Percentiles rank a stretch among this genome's conserved stretches.
Evolutionary conservation across 2,888 invertebrate species (phyloP).

Genomic region (Chymomyza amoena): DNA sequence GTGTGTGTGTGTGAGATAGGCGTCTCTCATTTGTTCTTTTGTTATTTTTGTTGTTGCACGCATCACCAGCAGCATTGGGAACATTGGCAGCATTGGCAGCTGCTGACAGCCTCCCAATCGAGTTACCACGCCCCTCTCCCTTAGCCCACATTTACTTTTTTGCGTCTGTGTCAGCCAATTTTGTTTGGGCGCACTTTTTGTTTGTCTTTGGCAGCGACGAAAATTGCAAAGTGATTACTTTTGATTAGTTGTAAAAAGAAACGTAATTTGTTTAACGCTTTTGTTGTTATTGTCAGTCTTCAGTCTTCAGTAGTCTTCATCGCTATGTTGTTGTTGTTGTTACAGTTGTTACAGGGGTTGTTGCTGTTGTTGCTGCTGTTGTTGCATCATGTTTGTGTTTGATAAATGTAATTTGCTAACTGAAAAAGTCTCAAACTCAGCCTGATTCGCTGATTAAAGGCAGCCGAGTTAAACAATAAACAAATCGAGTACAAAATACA

Average conservation of each 20-base stretch:
- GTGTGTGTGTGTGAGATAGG: conserved; percentile 63
- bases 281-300: conserved; percentile 1
- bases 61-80: conserved; percentile 53
- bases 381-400: conserved; percentile 45
- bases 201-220: conserved; percentile 60
- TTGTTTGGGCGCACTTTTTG: conserved; percentile 58
- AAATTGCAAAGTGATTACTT: conserved; percentile 74
- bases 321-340: conserved; percentile 11
- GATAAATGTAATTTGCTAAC: conserved; percentile 57
- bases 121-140: conserved; percentile 6
- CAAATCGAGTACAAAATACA: conserved; percentile 17
- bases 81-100: conserved; percentile 43
- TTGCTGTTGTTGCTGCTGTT: conserved; percentile 20
- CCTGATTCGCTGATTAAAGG: conserved; percentile 61
- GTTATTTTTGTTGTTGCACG: conserved; percentile 25
- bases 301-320: neutral
- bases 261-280: conserved; percentile 65
- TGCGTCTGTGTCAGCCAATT: conserved; percentile 52
- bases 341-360: conserved; percentile 14
- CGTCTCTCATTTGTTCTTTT: conserved; percentile 22
- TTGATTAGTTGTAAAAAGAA: conserved; percentile 73
- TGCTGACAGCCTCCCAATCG: conserved; percentile 51
- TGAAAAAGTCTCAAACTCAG: neutral
- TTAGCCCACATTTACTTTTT: conserved; percentile 48
- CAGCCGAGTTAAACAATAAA: conserved; percentile 40